Evolutionary conservation across 30 jellyfish, hydroid and myxozoan species (phyloP).

Genomic region (Pelagia noctiluca): DNA sequence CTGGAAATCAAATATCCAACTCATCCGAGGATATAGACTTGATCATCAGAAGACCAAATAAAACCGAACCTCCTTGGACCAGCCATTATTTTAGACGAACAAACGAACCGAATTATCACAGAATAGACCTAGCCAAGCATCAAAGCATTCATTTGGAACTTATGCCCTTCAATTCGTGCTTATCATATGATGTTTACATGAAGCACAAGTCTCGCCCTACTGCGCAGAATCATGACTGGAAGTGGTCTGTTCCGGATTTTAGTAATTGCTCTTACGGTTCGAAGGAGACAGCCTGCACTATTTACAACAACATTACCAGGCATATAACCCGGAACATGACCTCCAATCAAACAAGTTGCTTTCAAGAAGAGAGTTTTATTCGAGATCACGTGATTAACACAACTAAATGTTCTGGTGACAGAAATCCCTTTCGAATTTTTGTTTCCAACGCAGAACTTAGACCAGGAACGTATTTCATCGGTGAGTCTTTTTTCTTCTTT

Average conservation of each 20-base stretch:
- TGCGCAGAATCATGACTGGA: neutral
- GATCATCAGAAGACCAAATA: neutral
- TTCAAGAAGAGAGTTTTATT: neutral
- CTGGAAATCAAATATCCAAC: neutral
- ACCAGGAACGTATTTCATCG: neutral
- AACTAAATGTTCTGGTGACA: neutral
- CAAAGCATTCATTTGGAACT: neutral
- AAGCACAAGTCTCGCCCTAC: conserved; percentile 26
- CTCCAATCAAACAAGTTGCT: neutral
- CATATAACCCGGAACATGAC: neutral
- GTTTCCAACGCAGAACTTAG: neutral
- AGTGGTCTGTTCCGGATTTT: conserved; percentile 39
- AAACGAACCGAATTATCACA: neutral
- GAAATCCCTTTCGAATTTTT: neutral
- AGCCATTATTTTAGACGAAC: neutral
- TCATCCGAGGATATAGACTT: neutral
- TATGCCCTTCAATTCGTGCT: neutral
- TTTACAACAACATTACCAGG: neutral
- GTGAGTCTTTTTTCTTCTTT: neutral
- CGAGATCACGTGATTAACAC: neutral
- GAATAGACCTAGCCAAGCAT: neutral
- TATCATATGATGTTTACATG: conserved; percentile 1
- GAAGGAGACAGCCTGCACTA: neutral
- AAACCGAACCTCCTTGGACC: neutral
- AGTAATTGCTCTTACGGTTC: conserved; percentile 3